Base-by-base conservation (phyloP, 2,113 vertebrate species). In the Eira barbara region DNA sequence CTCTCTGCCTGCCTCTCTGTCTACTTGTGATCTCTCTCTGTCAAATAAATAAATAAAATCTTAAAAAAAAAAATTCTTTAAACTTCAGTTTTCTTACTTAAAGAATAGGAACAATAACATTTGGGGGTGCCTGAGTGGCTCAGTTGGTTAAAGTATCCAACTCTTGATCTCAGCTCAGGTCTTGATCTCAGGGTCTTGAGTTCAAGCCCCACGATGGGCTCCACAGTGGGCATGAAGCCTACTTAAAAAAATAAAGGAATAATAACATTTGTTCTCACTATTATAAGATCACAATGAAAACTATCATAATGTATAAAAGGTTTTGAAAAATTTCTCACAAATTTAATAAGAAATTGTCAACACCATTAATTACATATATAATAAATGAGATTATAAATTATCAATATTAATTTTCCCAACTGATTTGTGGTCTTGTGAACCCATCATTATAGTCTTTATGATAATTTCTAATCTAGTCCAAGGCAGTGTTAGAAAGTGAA, bases 51-150 rank as follows among this genome's bases (percentile, higher is more conserved):
- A n/a, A n/a, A n/a, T n/a, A n/a, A n/a, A n/a, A n/a, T n/a, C n/a
- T n/a, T n/a, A n/a, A n/a, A n/a, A n/a, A n/a, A n/a, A n/a, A n/a
- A 94, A 86, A 85, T 78, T 65, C 11, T 81, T 49, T 91, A 96
- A 74, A 39, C 14, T 94, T 84, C 7, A 93, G 17, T 88, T 91
- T 85, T 49, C 23, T 95, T 49, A 81, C 61, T 52, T 74, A 89
- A 52, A 74, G 91, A 97, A 67, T 18, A 85, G 3, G 11, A 94
- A 79, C 59, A 73, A 47, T 61, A 79, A 83, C 61, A 91, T 57
- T 83, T 88, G 6, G 34, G 34, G 34, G n/a, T 36, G n/a, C 67
- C 18, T 21, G 67, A 18, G 67, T 36, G 67, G 67, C 34, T 69
- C 34, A 69, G 8, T 69, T 4, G 0, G 34, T 36, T 36, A 20